These are phyloP conservation scores for Eristalinus sepulchralis DNA, from an alignment of 2,888 invertebrate genomes.

Conservation along the genomic window DNA sequence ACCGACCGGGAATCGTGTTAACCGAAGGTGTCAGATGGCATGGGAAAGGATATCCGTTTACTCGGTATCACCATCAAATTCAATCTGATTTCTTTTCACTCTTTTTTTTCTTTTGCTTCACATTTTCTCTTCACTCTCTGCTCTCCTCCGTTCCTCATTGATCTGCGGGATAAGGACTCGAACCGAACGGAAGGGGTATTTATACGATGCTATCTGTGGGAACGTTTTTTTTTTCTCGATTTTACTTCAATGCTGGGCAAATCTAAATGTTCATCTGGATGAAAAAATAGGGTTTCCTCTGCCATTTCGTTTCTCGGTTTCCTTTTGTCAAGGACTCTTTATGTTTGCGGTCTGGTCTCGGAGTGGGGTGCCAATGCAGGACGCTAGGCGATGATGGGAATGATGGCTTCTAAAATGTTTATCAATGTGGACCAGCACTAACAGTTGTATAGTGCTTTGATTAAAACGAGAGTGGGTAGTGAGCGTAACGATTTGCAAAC, in stretches of 20 bases:
- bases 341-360: constrained; percentile 29
- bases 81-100: constrained; percentile 52
- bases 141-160: constrained; percentile 19
- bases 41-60: constrained; percentile 59
- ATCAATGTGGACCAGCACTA: neutral
- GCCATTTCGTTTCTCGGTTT: constrained; percentile 34
- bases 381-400: constrained; percentile 16
- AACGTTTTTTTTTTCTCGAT: constrained; percentile 8
- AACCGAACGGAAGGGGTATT: constrained; percentile 41
- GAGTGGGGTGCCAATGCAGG: neutral
- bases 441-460: neutral
- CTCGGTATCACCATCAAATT: constrained; percentile 54
- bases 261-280: constrained; percentile 38
- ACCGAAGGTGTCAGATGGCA: constrained; percentile 45
- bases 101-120: constrained; percentile 3
- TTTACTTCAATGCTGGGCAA: constrained; percentile 14
- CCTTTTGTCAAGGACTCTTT: constrained; percentile 46
- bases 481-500: neutral
- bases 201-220: constrained; percentile 18
- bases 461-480: neutral
- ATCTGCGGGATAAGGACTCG: constrained; percentile 50
- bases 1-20: constrained; percentile 9
- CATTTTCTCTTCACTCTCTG: neutral
- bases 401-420: constrained; percentile 43
- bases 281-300: constrained; percentile 38